phyloP scores from a whole-genome alignment of 2,113 vertebrate species.

The Erythrocercus mccallii region DNA sequence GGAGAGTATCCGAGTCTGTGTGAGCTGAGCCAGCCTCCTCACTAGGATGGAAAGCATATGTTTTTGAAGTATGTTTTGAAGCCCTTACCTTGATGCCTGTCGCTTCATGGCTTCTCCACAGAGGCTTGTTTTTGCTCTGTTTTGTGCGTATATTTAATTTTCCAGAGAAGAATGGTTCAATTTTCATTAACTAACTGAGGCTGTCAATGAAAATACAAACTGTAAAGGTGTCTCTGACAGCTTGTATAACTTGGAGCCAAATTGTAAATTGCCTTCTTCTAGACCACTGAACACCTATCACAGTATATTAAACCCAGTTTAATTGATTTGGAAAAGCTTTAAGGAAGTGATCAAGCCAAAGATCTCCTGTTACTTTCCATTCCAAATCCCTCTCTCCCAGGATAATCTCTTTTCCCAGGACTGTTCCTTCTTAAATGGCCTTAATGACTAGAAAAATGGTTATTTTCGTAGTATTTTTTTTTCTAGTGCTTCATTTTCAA shows the following conservation, averaged over 20 bases:
- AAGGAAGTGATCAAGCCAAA: background rate
- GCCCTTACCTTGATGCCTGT: background rate
- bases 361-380: background rate
- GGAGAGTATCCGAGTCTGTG: background rate
- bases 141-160: background rate
- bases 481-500: background rate
- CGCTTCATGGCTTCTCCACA: fast-evolving
- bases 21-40: background rate
- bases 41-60: background rate
- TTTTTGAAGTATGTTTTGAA: background rate
- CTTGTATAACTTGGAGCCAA: background rate
- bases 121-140: background rate
- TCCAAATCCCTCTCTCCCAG: background rate
- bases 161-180: background rate
- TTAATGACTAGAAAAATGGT: background rate
- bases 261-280: background rate
- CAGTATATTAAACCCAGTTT: background rate
- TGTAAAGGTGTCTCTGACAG: slow-evolving; percentile 1
- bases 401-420: background rate
- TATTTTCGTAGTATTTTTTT: background rate
- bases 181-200: background rate
- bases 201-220: background rate
- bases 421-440: background rate
- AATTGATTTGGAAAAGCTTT: slow-evolving; percentile 36
- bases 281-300: slow-evolving; percentile 11